Percentiles rank a stretch among this genome's conserved stretches.
These are phyloP conservation scores for Aphrophora alni DNA, from an alignment of 2,888 invertebrate species.

Conservation along the genomic window DNA sequence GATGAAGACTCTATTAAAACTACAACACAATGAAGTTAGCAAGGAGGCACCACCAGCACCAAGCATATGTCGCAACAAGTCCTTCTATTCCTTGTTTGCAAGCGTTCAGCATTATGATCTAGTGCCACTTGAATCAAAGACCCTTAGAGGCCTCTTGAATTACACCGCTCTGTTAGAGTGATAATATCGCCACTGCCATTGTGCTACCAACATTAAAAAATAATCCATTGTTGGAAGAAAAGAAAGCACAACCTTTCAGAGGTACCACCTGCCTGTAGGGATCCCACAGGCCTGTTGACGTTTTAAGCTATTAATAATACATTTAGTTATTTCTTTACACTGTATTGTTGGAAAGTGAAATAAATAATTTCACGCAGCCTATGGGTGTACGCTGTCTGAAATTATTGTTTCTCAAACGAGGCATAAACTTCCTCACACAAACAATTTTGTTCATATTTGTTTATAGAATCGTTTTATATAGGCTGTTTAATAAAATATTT, in stretches of 20 bases:
- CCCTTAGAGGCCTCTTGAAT: conserved; percentile 4
- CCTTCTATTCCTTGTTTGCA: background rate
- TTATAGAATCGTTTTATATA: too few relatives aligned
- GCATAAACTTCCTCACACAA: too few relatives aligned
- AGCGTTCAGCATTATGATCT: too few relatives aligned
- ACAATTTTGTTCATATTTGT: too few relatives aligned
- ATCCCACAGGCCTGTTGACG: conserved; percentile 6
- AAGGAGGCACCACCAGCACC: background rate
- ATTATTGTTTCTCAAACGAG: too few relatives aligned
- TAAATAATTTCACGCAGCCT: background rate
- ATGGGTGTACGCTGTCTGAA: too few relatives aligned
- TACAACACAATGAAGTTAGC: background rate
- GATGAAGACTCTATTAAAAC: background rate
- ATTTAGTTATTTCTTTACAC: background rate
- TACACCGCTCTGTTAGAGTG: conserved; percentile 3
- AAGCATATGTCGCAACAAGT: conserved; percentile 5
- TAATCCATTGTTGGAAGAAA: background rate
- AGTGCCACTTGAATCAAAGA: conserved; percentile 5
- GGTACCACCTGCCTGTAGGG: background rate
- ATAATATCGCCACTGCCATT: conserved; percentile 9
- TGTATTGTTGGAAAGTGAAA: background rate
- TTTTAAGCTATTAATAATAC: background rate
- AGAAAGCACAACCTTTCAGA: background rate
- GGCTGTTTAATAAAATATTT: too few relatives aligned
- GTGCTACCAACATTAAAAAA: background rate